Evolutionary conservation across 2,888 invertebrate genomes (phyloP).

Genomic region (Troides helena): DNA sequence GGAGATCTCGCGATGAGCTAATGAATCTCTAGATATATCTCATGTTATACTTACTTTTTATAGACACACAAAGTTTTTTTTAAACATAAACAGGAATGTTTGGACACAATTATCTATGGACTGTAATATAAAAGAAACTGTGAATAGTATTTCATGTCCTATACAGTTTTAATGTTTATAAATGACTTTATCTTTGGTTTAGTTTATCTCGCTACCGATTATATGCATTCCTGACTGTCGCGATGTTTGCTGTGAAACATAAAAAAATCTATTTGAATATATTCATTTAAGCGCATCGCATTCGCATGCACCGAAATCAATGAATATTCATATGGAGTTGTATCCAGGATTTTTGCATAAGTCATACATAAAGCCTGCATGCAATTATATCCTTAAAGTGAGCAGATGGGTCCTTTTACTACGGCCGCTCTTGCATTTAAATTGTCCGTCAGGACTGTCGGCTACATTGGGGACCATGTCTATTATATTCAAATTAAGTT

Average conservation of each 20-base stretch:
- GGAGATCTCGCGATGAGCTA: too few relatives aligned
- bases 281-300: conserved; percentile 4
- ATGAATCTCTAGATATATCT: too few relatives aligned
- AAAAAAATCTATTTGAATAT: conserved; percentile 1
- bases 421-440: conserved; percentile 55
- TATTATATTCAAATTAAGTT: conserved; percentile 71
- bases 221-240: too few relatives aligned
- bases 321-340: conserved; percentile 23
- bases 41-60: too few relatives aligned
- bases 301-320: conserved; percentile 1
- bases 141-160: too few relatives aligned
- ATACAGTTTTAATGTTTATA: too few relatives aligned
- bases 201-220: too few relatives aligned
- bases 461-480: conserved; percentile 56
- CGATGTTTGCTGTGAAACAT: neutral
- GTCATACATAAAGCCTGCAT: conserved; percentile 35
- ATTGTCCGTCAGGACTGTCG: conserved; percentile 46
- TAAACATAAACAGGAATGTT: too few relatives aligned
- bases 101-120: too few relatives aligned
- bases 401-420: conserved; percentile 47
- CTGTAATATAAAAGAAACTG: too few relatives aligned
- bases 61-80: too few relatives aligned
- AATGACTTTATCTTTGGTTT: too few relatives aligned
- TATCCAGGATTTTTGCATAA: conserved; percentile 21
- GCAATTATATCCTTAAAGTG: conserved; percentile 47